phyloP scores from a whole-genome alignment of 2,113 vertebrate species.

The Trogon surrucura region DNA sequence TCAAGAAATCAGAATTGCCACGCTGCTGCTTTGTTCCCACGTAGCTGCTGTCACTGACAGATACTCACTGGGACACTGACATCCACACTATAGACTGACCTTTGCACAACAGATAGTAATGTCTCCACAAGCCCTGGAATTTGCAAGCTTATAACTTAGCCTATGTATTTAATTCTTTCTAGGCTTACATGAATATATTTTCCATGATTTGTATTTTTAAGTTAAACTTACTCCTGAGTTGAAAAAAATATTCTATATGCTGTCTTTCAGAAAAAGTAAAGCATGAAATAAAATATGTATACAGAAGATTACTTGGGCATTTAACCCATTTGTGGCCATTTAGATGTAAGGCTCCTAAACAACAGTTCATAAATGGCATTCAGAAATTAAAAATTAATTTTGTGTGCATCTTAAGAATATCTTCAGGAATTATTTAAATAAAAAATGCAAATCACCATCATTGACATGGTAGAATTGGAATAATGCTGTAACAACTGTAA shows the following conservation, averaged over 20 bases:
- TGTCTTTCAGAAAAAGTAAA: background rate
- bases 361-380: background rate
- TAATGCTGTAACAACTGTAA: background rate
- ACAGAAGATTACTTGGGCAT: background rate
- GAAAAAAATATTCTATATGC: background rate
- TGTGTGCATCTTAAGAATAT: background rate
- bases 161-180: background rate
- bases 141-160: background rate
- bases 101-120: background rate
- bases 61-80: background rate
- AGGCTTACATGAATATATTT: background rate
- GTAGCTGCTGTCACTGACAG: background rate
- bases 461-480: background rate
- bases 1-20: background rate
- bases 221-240: background rate
- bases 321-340: background rate
- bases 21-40: background rate
- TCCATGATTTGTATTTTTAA: background rate
- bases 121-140: background rate
- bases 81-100: background rate
- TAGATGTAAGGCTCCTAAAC: background rate
- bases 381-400: conserved; percentile 20
- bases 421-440: conserved; percentile 9
- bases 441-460: background rate
- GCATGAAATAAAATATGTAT: background rate